These are phyloP conservation scores for Spicauda simplicius DNA, from an alignment of 2,888 invertebrate species.

Conservation along the genomic window DNA sequence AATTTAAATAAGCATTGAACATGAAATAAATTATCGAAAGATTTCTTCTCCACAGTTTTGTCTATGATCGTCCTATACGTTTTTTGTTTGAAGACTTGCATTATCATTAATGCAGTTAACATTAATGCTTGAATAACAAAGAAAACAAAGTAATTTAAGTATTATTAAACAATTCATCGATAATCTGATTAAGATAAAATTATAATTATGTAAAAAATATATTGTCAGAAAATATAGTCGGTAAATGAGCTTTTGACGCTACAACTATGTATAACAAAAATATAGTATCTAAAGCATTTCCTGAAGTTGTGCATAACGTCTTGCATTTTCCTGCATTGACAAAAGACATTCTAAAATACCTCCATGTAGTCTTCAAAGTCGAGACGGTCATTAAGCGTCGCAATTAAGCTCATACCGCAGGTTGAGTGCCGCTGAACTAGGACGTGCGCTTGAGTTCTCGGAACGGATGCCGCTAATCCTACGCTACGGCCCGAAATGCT, in stretches of 20 bases:
- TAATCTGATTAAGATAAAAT: too few species aligned
- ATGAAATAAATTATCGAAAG: too few species aligned
- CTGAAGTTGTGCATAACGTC: background rate
- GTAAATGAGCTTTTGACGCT: background rate
- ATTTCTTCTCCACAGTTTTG: too few species aligned
- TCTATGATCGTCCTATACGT: too few species aligned
- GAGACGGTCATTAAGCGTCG: slow-evolving; percentile 12
- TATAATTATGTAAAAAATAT: too few species aligned
- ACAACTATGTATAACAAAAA: background rate
- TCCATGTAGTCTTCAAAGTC: background rate
- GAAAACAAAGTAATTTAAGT: too few species aligned
- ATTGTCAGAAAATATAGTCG: background rate
- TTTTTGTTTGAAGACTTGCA: too few species aligned
- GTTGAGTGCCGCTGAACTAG: slow-evolving; percentile 17
- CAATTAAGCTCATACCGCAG: slow-evolving; percentile 8
- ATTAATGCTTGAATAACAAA: too few species aligned
- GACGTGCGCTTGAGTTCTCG: slow-evolving; percentile 49
- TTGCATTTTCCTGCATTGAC: slow-evolving; percentile 1
- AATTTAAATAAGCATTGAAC: too few species aligned
- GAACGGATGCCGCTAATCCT: slow-evolving; percentile 64
- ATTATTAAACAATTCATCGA: too few species aligned
- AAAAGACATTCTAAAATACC: slow-evolving; percentile 8
- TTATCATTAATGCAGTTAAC: too few species aligned
- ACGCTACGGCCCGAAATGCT: slow-evolving; percentile 42
- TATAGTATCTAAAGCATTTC: background rate